Base-by-base conservation (phyloP, 1,140 invertebrate species). In the Drosophila bipectinata region DNA sequence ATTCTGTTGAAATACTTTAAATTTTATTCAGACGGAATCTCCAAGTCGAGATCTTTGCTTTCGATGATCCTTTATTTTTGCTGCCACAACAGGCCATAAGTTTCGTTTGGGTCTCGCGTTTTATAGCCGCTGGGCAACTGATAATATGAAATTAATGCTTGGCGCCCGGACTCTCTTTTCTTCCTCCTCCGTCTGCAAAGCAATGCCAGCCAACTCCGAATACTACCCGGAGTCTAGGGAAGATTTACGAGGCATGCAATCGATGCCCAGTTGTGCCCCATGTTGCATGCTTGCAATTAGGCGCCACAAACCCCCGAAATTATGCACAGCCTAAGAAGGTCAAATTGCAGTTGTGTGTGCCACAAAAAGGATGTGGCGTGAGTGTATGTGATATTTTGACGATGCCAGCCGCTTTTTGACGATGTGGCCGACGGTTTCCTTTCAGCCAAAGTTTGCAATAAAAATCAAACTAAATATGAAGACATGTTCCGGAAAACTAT, bases 81-180 rank as follows among this genome's bases (percentile, higher is more conserved):
- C 41, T 56, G 44, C 66, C 63, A 69, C 51, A 58, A 59, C 45
- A 69, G 49, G 48, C 66, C 60, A 53, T 61, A 66, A 64, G 79
- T 72, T 64, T 45, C 30, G 55, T 34, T 52, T 4, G 54, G 49
- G 67, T 60, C 68, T 52, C 71, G 68, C 69, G 69, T 79, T 85
- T 88, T 87, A 85, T 87, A 47, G 71, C 75, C 75, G 26, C 48
- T 37, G 64, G 64, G 79, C 71, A 61, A 57, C 78, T 72, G 82
- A 88, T 88, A 88, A 88, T 87, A 88, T 82, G 83, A 88, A 87
- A 88, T 87, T 82, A 88, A 87, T 87, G 79, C 75, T 55, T 53
- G 30, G 63, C 10, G 8, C 52, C 41, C 30, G 28, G 37, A 8
- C n/a, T n/a, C 9, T 28, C 14, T 15, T 32, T 8, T 14, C 24